These are phyloP conservation scores for Chloropsis cyanopogon DNA, from an alignment of 2,113 vertebrate species.

Conservation along the genomic window DNA sequence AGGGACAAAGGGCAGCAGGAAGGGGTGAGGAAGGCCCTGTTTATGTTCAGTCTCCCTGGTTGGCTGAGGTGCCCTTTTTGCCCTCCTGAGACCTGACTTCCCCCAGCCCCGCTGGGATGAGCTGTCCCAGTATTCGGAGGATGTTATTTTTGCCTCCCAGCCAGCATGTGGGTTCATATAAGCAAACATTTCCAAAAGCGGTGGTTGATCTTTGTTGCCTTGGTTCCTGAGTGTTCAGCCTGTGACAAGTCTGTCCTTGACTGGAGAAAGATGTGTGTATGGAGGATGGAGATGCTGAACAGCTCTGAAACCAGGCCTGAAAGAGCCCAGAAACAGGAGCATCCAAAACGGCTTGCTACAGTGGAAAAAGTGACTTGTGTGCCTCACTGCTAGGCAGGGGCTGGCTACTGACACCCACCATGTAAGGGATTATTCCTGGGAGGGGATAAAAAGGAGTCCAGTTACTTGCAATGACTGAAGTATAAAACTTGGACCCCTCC, in stretches of 20 bases:
- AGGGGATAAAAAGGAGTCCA: background rate
- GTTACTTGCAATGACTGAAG: background rate
- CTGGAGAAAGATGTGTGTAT: background rate
- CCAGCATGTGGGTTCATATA: constrained; percentile 51
- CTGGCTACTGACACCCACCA: background rate
- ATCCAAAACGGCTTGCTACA: background rate
- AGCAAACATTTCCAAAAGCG: constrained; percentile 52
- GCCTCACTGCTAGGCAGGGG: background rate
- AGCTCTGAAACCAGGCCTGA: background rate
- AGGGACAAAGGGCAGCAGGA: background rate
- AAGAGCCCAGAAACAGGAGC: background rate
- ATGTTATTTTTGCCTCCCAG: constrained; percentile 62
- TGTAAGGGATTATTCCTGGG: background rate
- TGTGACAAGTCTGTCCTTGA: background rate
- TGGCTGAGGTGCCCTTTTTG: background rate
- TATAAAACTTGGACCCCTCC: background rate
- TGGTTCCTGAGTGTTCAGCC: background rate
- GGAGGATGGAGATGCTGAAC: constrained; percentile 21
- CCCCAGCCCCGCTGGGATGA: background rate
- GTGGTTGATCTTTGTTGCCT: constrained; percentile 25
- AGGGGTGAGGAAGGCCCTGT: background rate
- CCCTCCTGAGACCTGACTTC: background rate
- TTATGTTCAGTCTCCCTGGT: background rate
- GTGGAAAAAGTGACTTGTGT: constrained; percentile 7
- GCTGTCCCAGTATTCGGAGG: background rate